Evolutionary conservation across 2,888 invertebrate species (phyloP), one percentile per base, ranked within the genome.

Genomic region (Acleris laterana): DNA sequence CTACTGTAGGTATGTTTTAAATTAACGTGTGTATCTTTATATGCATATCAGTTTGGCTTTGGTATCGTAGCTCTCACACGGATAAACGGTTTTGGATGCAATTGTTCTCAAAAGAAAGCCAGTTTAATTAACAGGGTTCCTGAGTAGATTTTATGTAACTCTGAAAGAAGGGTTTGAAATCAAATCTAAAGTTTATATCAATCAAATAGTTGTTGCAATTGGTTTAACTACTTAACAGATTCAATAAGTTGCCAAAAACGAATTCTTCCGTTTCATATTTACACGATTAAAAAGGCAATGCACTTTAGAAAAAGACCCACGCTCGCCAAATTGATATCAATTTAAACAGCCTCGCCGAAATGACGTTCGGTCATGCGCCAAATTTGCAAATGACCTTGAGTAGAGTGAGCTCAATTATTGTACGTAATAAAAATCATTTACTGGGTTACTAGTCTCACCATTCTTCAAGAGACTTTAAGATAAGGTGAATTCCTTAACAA

Each of bases 331-430:
- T 55, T 66, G 66, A 28, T 57, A 52, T 62, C 9, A 52, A 66
- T 62, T 66, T 48, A 62, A 52, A 62, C 17, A 48, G 25, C 61
- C 66, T 57, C 19, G 61, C 51, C 13, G 22, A 44, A 60, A 56
- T 65, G 62, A 57, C 66, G 48, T 46, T 66, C 50, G 51, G 48
- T 46, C 20, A 32, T 57, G 46, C 17, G 51, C 66, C 51, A 62
- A 62, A 62, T 57, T 66, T 62, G 32, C 60, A 53, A 51, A 65
- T 22, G 44, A 55, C 65, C 65, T 65, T 61, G 65, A 28, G 42
- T 32, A 42, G 28, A 55, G 42, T 60, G 53, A 20, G 55, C 20
- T 28, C 63, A 63, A 67, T 67, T 66, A 57, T 38, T 4, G 38
- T 42, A 46, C n/a, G 32, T 53, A 53, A 58, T 62, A 57, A 59